A percentile compares a stretch with the other conserved stretches of the same genome.
Conservation (phyloP, 2,113 vertebrate species). For the Aythya baeri region DNA sequence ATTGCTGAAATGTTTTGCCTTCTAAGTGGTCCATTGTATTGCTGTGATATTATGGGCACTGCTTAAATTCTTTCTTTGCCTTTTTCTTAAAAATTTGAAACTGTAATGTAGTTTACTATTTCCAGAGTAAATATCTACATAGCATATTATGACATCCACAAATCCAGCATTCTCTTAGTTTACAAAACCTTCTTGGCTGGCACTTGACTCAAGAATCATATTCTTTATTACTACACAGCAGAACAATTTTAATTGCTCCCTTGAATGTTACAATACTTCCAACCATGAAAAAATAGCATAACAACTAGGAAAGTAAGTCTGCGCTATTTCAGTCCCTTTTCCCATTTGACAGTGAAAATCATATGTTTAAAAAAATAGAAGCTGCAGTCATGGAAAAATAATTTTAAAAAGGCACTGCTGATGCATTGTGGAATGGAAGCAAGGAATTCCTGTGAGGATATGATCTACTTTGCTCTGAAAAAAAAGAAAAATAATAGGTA, state of each 20-base stretch:
- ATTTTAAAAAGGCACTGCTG: constrained; percentile 42
- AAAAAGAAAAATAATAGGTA: background rate
- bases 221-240: constrained; percentile 22
- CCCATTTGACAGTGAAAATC: constrained; percentile 49
- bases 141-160: background rate
- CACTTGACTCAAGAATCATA: constrained; percentile 13
- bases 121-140: background rate
- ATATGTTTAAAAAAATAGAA: constrained; percentile 46
- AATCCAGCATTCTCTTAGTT: background rate
- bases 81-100: background rate
- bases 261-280: constrained; percentile 38
- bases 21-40: background rate
- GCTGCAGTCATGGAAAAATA: background rate
- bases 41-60: background rate
- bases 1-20: background rate
- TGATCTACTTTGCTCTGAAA: background rate
- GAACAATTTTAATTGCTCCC: constrained; percentile 61
- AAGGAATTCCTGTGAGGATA: background rate
- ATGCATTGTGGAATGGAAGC: background rate
- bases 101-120: background rate
- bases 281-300: constrained; percentile 33
- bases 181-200: background rate
- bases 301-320: background rate
- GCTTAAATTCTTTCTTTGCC: background rate
- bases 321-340: constrained; percentile 50